phyloP scores from a whole-genome alignment of 2,113 vertebrate genomes.

The Periophthalmodon schlosseri region DNA sequence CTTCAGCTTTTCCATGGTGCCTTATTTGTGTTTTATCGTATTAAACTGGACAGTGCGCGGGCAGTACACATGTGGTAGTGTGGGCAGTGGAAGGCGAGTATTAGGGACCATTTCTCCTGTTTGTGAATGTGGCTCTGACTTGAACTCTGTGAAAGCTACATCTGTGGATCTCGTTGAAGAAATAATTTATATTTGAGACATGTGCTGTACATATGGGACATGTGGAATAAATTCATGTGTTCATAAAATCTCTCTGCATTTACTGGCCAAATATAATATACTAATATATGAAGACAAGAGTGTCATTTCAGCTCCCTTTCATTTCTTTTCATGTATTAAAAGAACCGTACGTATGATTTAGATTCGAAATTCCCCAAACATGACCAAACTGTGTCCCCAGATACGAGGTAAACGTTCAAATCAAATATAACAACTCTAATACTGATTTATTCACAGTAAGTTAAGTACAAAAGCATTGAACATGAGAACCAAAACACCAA shows the following conservation, averaged over 20 bases:
- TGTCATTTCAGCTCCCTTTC: too few species aligned
- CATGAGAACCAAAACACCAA: too few species aligned
- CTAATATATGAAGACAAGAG: too few species aligned
- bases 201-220: conserved; percentile 96
- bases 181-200: conserved; percentile 99
- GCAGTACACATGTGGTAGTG: conserved; percentile 17
- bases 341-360: too few species aligned
- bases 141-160: conserved; percentile 38
- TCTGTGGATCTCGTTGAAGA: conserved; percentile 62
- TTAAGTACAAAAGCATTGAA: too few species aligned
- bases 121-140: conserved; percentile 17
- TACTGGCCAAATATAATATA: background rate
- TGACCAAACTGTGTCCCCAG: too few species aligned
- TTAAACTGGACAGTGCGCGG: conserved; percentile 25
- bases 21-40: conserved; percentile 70
- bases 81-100: conserved; percentile 46
- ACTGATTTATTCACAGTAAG: too few species aligned
- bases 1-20: conserved; percentile 73
- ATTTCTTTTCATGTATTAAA: too few species aligned
- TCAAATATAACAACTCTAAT: too few species aligned
- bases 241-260: background rate
- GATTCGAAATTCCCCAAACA: too few species aligned
- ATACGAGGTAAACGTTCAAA: too few species aligned
- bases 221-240: conserved; percentile 87
- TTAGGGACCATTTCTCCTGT: conserved; percentile 56